A percentile compares a stretch with the other conserved stretches of the same genome.
Evolutionary conservation across 1,140 invertebrate species (phyloP).

Genomic region (Caenorhabditis latens): DNA sequence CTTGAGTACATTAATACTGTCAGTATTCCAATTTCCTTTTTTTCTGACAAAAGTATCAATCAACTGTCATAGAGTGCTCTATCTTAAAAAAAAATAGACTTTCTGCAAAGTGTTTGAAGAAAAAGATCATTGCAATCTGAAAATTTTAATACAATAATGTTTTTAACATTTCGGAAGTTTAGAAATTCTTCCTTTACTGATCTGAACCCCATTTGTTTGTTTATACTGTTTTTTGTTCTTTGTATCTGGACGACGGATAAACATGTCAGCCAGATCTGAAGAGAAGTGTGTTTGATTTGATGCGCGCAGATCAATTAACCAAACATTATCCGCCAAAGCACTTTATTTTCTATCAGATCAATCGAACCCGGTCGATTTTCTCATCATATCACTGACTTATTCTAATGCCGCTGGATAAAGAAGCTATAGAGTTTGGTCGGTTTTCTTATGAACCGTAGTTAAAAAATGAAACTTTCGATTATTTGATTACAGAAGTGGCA

Average conservation of each 20-base stretch:
- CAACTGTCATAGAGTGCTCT: no score
- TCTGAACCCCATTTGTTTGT: background rate
- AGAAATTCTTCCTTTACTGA: no score
- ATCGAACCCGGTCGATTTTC: background rate
- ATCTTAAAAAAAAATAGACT: no score
- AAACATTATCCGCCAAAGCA: slow-evolving; percentile 42
- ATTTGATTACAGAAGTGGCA: slow-evolving; percentile 32
- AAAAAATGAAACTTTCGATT: background rate
- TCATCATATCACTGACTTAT: background rate
- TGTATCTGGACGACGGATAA: background rate
- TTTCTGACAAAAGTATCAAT: no score
- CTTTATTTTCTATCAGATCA: background rate
- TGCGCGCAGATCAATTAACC: slow-evolving; percentile 54
- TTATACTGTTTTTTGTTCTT: background rate
- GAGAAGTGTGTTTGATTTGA: slow-evolving; percentile 37
- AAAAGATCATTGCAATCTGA: no score
- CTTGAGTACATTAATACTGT: no score
- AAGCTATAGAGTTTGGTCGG: slow-evolving; percentile 15
- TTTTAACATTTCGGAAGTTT: no score
- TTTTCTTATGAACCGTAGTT: background rate
- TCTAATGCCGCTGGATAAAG: slow-evolving; percentile 32
- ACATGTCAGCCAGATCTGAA: slow-evolving; percentile 31
- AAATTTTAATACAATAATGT: no score
- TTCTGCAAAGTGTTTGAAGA: no score
- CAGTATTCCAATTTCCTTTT: no score